Evolutionary conservation across 1,140 invertebrate species (phyloP).

Genomic region (Popillia japonica): DNA sequence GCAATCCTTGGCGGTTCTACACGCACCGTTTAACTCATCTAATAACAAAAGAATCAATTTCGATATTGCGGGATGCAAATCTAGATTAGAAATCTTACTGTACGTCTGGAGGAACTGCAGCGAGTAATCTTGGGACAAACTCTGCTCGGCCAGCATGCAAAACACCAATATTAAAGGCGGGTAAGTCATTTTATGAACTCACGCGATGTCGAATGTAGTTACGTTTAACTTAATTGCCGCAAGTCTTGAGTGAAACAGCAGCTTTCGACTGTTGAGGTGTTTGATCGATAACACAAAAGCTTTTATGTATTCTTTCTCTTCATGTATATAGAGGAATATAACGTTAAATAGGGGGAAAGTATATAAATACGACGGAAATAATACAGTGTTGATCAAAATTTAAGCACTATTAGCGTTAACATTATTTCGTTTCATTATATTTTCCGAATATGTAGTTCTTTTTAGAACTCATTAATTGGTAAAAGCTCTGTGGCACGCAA

Average conservation of each 20-base stretch:
- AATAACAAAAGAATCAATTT: not conserved
- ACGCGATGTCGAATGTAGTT: not conserved
- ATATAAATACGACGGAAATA: too few relatives aligned
- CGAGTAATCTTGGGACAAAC: not conserved
- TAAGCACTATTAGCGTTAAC: too few relatives aligned
- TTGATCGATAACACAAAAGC: not conserved
- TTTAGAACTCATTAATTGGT: too few relatives aligned
- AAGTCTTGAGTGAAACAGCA: not conserved
- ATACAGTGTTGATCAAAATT: too few relatives aligned
- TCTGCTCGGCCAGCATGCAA: not conserved
- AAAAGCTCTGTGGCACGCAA: too few relatives aligned
- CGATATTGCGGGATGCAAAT: too few relatives aligned
- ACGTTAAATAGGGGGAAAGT: not conserved
- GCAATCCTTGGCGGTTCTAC: slow-evolving; percentile 44
- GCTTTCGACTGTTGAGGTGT: not conserved
- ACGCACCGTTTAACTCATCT: not conserved
- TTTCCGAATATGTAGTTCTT: too few relatives aligned
- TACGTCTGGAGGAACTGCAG: not conserved
- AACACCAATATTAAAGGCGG: not conserved
- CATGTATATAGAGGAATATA: not conserved
- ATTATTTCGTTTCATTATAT: too few relatives aligned
- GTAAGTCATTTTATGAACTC: not conserved
- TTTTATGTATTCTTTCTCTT: too few relatives aligned
- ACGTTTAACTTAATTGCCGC: not conserved
- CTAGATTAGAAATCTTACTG: not conserved